Evolutionary conservation across 2,888 invertebrate species (phyloP).

Genomic region (Dynastes grantii): DNA sequence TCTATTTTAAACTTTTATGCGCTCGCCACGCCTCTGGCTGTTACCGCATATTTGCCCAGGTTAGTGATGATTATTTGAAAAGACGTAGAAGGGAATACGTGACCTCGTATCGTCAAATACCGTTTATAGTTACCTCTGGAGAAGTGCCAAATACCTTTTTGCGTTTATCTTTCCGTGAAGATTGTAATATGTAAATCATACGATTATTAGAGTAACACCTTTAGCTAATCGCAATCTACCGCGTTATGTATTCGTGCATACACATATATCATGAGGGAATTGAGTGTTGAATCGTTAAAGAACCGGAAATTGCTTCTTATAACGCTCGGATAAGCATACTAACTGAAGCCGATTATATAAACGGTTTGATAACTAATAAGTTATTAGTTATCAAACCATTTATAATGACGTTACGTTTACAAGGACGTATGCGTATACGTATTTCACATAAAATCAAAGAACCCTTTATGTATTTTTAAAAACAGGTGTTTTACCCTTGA

Average conservation of each 20-base stretch:
- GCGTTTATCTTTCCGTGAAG: background rate
- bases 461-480: no score
- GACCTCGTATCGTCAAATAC: background rate
- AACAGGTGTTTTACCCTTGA: no score
- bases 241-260: background rate
- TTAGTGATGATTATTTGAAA: background rate
- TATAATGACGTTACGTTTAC: background rate
- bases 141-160: constrained; percentile 3
- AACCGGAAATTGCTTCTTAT: constrained; percentile 28
- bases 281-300: constrained; percentile 27
- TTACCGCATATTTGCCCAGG: no score
- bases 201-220: background rate
- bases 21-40: no score
- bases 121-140: constrained; percentile 11
- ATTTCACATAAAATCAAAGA: no score
- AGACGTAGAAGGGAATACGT: no score
- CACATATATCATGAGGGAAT: background rate
- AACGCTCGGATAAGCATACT: constrained; percentile 20
- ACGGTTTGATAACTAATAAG: background rate
- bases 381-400: no score
- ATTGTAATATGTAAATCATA: constrained; percentile 19
- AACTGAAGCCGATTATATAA: constrained; percentile 4
- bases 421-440: background rate
- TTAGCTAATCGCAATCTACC: constrained; percentile 3
- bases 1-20: no score